Evolutionary conservation across 2,888 invertebrate species (phyloP).

Genomic region (Phaedon cochleariae): DNA sequence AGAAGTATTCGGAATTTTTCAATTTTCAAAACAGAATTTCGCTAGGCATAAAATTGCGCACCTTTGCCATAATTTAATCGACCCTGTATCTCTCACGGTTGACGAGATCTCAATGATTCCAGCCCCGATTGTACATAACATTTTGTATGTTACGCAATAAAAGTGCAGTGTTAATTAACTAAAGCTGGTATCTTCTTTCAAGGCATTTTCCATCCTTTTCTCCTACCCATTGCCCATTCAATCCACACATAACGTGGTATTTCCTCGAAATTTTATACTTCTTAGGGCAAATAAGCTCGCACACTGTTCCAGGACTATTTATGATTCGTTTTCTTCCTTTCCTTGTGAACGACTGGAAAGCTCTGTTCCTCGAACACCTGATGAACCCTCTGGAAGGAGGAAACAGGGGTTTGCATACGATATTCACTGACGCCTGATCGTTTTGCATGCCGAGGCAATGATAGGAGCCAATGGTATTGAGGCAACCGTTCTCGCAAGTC

Average conservation of each 20-base stretch:
- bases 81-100: no score
- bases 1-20: no score
- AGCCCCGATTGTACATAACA: no score
- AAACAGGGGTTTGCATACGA: conserved; percentile 59
- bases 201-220: conserved; percentile 61
- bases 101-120: no score
- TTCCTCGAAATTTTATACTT: conserved; percentile 62
- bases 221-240: conserved; percentile 62
- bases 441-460: conserved; percentile 56
- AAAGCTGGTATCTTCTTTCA: conserved; percentile 4
- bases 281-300: conserved; percentile 62
- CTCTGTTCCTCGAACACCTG: conserved; percentile 59
- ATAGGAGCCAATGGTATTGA: conserved; percentile 73
- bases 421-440: conserved; percentile 43
- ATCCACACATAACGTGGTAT: conserved; percentile 61
- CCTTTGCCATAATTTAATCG: no score
- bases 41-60: no score
- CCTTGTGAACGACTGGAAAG: conserved; percentile 40
- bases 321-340: conserved; percentile 55
- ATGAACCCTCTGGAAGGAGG: conserved; percentile 63
- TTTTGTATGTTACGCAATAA: no score
- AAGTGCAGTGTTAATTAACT: no score
- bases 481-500: conserved; percentile 65
- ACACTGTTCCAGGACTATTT: conserved; percentile 64
- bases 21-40: no score